Base-by-base conservation (phyloP, 2,113 vertebrate species). In the Dolichotis patagonum region DNA sequence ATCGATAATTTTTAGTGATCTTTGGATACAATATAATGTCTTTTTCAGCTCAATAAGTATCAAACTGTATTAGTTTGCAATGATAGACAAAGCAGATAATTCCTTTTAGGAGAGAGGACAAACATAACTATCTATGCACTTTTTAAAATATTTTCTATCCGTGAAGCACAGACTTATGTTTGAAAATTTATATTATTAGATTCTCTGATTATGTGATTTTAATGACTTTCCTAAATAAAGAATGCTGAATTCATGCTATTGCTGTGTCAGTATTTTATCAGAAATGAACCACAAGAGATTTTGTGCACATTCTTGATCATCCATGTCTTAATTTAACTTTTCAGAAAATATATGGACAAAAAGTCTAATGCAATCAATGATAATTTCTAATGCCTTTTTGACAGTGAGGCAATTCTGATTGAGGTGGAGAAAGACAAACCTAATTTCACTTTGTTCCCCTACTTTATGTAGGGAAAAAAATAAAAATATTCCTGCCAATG, bases 31-130 rank as follows among this genome's bases (percentile, higher is more conserved):
- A 24, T 88, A 38, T 88, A 58, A 93, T 93, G 71, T 88, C 41
- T 81, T 91, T 80, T 88, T 67, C 81, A 91, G 56, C 26, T 82
- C 20, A 69, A 30, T 85, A 88, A 96, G 46, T 80, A n/a, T 87
- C 43, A 78, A 82, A 82, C 12, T 88, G 8, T 49, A 30, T 28
- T 83, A 19, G 71, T 67, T 81, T 71, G 17, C 38, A 63, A 0
- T 56, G 46, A 20, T 56, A 60, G 52, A 78, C 30, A 58, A 63
- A 83, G 28, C 38, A 41, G 38, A 3, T 35, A 12, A 4, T 95
- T 91, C 30, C 9, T 83, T 14, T 82, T n/a, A 16, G 67, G 11
- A 56, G 6, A 89, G 38, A 69, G 71, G 60, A 43, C 28, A 95
- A 86, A 67, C 17, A 41, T 82, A 77, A 71, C 38, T 46, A 7